phyloP scores from a whole-genome alignment of 2,797 vertebrate genomes.

The Tympanoctomys barrerae region DNA sequence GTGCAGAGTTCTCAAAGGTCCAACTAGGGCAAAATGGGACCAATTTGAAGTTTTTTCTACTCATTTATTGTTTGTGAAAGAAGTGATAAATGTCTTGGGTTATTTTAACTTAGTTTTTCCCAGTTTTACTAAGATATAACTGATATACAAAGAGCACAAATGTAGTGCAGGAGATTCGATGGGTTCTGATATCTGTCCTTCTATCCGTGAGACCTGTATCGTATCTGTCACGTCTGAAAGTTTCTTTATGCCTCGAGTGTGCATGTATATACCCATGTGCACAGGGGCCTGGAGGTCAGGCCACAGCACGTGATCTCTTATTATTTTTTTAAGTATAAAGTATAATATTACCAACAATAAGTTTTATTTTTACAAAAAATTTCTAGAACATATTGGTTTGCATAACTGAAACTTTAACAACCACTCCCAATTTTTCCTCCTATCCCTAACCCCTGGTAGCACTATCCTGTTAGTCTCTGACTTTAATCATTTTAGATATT shows the following conservation, averaged over 20 bases:
- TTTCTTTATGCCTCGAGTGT: not conserved
- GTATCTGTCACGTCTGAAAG: not conserved
- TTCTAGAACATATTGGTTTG: not conserved
- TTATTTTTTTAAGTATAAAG: not conserved
- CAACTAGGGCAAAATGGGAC: not conserved
- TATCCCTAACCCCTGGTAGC: not conserved
- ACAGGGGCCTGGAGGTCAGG: not conserved
- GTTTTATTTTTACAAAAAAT: not conserved
- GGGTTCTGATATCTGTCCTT: not conserved
- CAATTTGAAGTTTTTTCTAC: not conserved
- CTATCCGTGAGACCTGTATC: not conserved
- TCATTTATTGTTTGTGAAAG: constrained; percentile 16
- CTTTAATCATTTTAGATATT: not conserved
- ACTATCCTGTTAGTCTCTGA: not conserved
- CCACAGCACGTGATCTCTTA: not conserved
- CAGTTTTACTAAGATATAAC: not conserved
- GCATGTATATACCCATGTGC: too few relatives aligned
- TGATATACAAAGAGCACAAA: not conserved
- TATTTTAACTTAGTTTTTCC: not conserved
- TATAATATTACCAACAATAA: not conserved
- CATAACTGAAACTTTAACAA: not conserved
- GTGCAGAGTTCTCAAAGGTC: not conserved
- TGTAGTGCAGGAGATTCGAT: not conserved
- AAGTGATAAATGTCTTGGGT: not conserved
- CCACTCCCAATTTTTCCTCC: not conserved